Base-by-base conservation (phyloP, 2,888 invertebrate genomes). In the Melipona beecheii region DNA sequence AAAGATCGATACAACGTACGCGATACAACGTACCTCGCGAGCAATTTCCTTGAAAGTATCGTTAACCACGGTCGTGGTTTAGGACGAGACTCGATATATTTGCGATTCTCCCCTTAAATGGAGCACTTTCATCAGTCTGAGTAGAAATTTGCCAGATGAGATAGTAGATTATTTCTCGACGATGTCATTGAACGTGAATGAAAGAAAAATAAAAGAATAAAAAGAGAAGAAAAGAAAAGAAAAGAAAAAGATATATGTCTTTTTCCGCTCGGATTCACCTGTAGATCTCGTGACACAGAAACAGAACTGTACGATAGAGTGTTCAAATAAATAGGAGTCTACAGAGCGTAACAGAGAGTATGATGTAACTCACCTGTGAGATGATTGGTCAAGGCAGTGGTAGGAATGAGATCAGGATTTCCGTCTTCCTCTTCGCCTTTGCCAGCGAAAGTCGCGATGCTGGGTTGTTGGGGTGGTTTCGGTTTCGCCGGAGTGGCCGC, bases 351-450 rank as follows among this genome's bases (percentile, higher is more conserved):
- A n/a, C 5, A 58, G 2, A 15, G 15, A n/a, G n/a, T 58, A 58
- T 24, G 24, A 58, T 15, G 56, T 27, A 65, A 27, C 11, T 78
- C 91, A 92, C 93, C 93, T 87, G 92, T 89, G 75, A 92, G 89
- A 88, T 94, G 93, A 91, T 94, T 93, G 86, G 92, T 92, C 85
- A 94, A 86, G 75, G 91, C 92, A 36, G 94, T 93, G 52, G 94
- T 94, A n/a, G 94, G 94, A 89, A 94, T 94, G 70, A 94, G 92
- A 90, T 94, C 94, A n/a, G 94, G 94, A 90, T 94, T 94, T 50
- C 94, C 94, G 72, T 94, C 94, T 84, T 94, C 94, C 72, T 92
- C 92, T 75, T 93, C 93, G 75, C 90, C 89, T 87, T 94, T 92
- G 75, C 92, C 89, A 73, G 92, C 86, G 82, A 93, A 92, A 80